A percentile compares a stretch with the other conserved stretches of the same genome.
Conservation (phyloP, 1,140 invertebrate genomes). For the Batillaria attramentaria region DNA sequence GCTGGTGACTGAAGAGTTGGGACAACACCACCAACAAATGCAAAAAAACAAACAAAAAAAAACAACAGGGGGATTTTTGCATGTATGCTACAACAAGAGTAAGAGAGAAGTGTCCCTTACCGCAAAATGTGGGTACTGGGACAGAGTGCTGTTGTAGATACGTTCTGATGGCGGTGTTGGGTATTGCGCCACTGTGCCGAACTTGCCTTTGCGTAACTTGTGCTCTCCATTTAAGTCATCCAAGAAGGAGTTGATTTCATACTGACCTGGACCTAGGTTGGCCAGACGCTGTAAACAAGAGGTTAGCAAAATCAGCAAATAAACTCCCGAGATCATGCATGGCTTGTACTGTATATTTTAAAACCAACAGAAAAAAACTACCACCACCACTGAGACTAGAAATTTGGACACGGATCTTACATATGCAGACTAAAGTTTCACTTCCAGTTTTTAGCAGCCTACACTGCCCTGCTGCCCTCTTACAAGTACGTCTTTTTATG, state of each 20-base stretch:
- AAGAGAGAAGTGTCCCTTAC: conserved; percentile 40
- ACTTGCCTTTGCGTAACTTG: conserved; percentile 60
- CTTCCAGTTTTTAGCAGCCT: too few species aligned
- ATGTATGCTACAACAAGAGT: neutral
- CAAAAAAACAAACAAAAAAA: neutral
- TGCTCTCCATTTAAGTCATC: conserved; percentile 60
- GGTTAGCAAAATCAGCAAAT: neutral
- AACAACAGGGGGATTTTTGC: too few species aligned
- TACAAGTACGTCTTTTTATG: neutral
- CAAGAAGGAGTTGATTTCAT: conserved; percentile 65
- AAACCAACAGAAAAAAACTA: too few species aligned
- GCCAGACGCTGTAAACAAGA: conserved; percentile 52
- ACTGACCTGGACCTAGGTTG: conserved; percentile 68
- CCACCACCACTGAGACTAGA: too few species aligned
- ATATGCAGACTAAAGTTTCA: too few species aligned
- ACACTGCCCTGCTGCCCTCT: neutral
- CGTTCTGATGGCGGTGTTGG: conserved; percentile 62
- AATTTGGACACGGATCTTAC: too few species aligned
- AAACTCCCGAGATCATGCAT: too few species aligned
- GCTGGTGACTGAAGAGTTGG: neutral
- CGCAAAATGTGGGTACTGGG: conserved; percentile 57
- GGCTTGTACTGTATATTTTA: neutral
- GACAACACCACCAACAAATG: neutral
- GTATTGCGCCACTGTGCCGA: conserved; percentile 62
- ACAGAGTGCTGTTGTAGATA: conserved; percentile 59